Percentiles rank a stretch among this genome's conserved stretches.
Evolutionary conservation across 2,113 vertebrate species (phyloP).

Genomic region (Lamprotornis superbus): DNA sequence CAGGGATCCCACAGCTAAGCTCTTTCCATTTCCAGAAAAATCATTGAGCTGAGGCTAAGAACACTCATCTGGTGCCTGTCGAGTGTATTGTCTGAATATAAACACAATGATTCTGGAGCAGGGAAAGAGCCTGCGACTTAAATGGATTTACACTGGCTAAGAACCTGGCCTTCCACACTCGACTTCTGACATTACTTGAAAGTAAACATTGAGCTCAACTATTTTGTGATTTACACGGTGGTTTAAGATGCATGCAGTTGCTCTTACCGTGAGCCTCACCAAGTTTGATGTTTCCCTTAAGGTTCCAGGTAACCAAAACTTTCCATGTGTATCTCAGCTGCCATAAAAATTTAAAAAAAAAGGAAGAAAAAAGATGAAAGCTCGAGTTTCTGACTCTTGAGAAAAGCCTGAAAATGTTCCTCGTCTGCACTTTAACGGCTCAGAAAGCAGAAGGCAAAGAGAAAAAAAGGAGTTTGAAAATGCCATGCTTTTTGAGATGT

Average conservation of each 20-base stretch:
- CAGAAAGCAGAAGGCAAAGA: conserved; percentile 64
- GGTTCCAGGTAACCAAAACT: conserved; percentile 34
- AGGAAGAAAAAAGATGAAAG: neutral
- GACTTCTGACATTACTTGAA: conserved; percentile 68
- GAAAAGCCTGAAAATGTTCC: conserved; percentile 38
- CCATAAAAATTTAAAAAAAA: neutral
- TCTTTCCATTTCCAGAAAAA: conserved; percentile 69
- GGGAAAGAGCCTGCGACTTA: neutral
- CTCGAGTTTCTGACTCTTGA: conserved; percentile 8
- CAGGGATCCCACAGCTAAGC: conserved; percentile 55
- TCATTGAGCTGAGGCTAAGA: conserved; percentile 72
- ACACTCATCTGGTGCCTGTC: conserved; percentile 69
- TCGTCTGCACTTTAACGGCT: conserved; percentile 27
- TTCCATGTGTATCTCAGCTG: neutral
- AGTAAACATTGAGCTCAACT: conserved; percentile 53
- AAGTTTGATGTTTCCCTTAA: conserved; percentile 15
- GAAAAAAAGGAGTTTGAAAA: conserved; percentile 58
- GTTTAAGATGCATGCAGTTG: neutral
- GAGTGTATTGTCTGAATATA: conserved; percentile 67
- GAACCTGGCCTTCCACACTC: conserved; percentile 51
- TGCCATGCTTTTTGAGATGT: conserved; percentile 57
- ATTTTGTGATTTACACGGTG: neutral
- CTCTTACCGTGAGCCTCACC: neutral
- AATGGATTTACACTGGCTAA: conserved; percentile 46
- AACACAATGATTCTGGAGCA: conserved; percentile 57